Evolutionary conservation across 2,797 vertebrate genomes (phyloP).

Genomic region (Intellagama lesueurii): DNA sequence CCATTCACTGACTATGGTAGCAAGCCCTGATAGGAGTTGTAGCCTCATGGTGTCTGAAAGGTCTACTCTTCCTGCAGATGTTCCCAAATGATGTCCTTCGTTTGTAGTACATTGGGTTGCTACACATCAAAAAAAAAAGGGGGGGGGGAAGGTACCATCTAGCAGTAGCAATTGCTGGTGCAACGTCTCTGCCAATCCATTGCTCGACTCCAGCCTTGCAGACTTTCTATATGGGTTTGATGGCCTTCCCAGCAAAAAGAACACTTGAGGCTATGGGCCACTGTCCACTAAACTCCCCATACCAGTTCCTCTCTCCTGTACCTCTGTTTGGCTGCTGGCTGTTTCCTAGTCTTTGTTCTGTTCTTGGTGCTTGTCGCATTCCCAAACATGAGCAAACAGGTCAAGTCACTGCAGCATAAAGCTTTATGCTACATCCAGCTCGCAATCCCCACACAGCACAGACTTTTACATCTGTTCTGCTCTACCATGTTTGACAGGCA

Average conservation of each 20-base stretch:
- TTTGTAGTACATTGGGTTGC: not conserved
- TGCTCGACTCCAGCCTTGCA: not conserved
- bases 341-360: not conserved
- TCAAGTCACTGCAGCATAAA: not conserved
- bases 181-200: not conserved
- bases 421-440: not conserved
- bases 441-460: not conserved
- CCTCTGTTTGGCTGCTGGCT: not conserved
- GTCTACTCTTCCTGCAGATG: not conserved
- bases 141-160: not conserved
- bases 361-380: not conserved
- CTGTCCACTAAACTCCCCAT: not conserved
- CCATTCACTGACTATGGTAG: not conserved
- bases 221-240: no score
- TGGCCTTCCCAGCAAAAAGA: not conserved
- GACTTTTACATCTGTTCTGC: not conserved
- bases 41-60: not conserved
- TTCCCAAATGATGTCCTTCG: not conserved
- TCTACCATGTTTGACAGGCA: no score
- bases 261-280: not conserved
- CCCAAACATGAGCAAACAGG: no score
- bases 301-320: not conserved
- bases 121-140: not conserved
- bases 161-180: not conserved
- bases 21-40: not conserved